Base-by-base conservation (phyloP, 2,797 vertebrate species). In the Sphenodon punctatus region DNA sequence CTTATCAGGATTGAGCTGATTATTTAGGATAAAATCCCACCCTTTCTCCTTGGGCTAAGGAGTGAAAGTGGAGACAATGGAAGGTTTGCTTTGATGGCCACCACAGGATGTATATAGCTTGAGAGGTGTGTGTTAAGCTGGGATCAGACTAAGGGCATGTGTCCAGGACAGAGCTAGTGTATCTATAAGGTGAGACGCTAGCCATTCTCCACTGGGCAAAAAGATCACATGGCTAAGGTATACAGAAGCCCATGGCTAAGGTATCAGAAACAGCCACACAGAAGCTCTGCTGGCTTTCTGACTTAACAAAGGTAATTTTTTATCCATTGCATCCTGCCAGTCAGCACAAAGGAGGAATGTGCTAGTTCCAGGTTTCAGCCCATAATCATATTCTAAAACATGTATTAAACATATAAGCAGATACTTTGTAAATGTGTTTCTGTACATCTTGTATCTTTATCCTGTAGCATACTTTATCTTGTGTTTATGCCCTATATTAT, bases 361-460 rank as follows among this genome's bases (percentile, higher is more conserved):
- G 25, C 49, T 10, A 6, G 7, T 69, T 80, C 59, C 71, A 61
- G 10, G 53, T 72, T 86, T 55, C 80, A 22, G 11, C 10, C 39
- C 22, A 39, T 69, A 79, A 75, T 82, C 6, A 59, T 27, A 34
- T 65, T 84, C 78, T 59, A 75, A 69, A 80, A 14, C n/a, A 45
- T 7, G 27, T 2, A 30, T 17, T 30, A 51, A 32, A 32, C 14
- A 66, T 25, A 64, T 58, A 75, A 67, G 49, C 3, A 10, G 8
- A 15, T 49, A 25, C 61, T 75, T 87, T 45, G 74, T 36, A 85
- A 70, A 10, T 74, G 1, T 55, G 6, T 34, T 84, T 51, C 6
- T 2, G 27, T 67, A 41, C 64, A 74, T 86, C 36, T 84, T 30
- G 88, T 75, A 11, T 38, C 58, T 75, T 8, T 0, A 0, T 72